Evolutionary conservation across 2,797 vertebrate species (phyloP), one percentile per base, ranked within the genome.

Genomic region (Cheracebus regulus): DNA sequence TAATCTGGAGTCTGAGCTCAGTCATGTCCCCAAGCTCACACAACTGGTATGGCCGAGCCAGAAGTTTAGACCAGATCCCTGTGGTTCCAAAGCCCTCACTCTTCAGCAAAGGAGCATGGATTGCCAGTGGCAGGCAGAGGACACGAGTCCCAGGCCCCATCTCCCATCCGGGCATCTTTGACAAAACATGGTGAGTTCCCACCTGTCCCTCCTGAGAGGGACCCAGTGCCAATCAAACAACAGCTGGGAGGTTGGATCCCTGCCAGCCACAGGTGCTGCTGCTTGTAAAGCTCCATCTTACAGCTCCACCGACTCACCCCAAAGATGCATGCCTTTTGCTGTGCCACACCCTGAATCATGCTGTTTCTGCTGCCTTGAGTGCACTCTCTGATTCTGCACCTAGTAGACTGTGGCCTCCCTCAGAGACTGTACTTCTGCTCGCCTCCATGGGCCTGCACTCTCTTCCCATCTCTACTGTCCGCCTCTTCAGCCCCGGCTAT

Each of bases 361-460:
- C 26, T 58, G 5, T 58, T 12, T 30, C 33, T n/a, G 9, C 39
- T 22, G 30, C 26, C 61, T 19, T n/a, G 24, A 48, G 33, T 17
- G 33, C 10, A 22, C 11, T 33, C 20, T 39, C 39, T 1, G 10
- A 2, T 11, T 24, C 78, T n/a, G 39, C 28, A 2, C 24, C 11
- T 9, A 17, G 5, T 2, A 2, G 57, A 10, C 39, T 13, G 2
- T 2, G 4, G 67, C 12, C 39, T 41, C 9, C 9, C 33, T 1
- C 5, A 41, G 33, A 22, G 24, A 57, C 15, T 10, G 4, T 20
- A 46, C 19, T 81, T 22, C 48, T 33, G 7, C 5, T 28, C 2
- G 15, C 55, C 14, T 52, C 76, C 22, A 19, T 39, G 72, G 14
- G 8, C 9, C 83, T 41, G 52, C 3, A 2, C 22, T 24, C 0